phyloP scores from a whole-genome alignment of 2,797 vertebrate genomes.

The Propithecus perrieri region DNA sequence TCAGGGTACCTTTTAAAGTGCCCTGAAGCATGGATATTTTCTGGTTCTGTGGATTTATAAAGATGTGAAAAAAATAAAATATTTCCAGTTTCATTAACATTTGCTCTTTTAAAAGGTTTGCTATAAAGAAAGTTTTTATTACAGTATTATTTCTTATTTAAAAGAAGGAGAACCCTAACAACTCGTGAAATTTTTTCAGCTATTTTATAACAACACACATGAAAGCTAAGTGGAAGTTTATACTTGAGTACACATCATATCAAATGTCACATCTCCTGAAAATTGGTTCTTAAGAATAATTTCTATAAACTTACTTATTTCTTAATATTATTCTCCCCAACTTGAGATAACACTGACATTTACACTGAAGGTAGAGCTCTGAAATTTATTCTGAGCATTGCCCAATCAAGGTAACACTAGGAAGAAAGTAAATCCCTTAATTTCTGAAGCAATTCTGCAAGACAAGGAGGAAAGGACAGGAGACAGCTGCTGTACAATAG shows the following conservation, averaged over 20 bases:
- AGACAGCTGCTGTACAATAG: not conserved
- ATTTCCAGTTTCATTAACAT: conserved; percentile 64
- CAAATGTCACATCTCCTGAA: conserved; percentile 78
- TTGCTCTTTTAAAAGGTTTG: conserved; percentile 32
- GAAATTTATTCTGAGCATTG: conserved; percentile 69
- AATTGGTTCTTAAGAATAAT: conserved; percentile 68
- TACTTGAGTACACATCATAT: conserved; percentile 70
- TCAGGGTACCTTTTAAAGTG: conserved; percentile 55
- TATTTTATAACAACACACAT: conserved; percentile 58
- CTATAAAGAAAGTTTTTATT: conserved; percentile 32
- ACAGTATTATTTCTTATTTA: conserved; percentile 34
- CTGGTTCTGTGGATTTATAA: conserved; percentile 39
- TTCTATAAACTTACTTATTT: conserved; percentile 75
- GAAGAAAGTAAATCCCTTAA: conserved; percentile 62
- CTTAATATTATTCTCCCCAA: conserved; percentile 70
- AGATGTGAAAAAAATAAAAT: conserved; percentile 53
- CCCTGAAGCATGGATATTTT: conserved; percentile 5
- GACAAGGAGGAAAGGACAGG: not conserved
- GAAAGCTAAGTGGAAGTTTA: conserved; percentile 64
- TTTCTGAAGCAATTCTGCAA: conserved; percentile 57
- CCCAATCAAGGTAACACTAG: conserved; percentile 57
- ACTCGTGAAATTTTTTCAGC: conserved; percentile 17
- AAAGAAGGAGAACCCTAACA: conserved; percentile 7
- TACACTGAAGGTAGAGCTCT: conserved; percentile 68
- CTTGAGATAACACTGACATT: conserved; percentile 72